These are phyloP conservation scores for Gnathochromis pfefferi DNA, from an alignment of 2,113 vertebrate genomes.

Conservation along the genomic window DNA sequence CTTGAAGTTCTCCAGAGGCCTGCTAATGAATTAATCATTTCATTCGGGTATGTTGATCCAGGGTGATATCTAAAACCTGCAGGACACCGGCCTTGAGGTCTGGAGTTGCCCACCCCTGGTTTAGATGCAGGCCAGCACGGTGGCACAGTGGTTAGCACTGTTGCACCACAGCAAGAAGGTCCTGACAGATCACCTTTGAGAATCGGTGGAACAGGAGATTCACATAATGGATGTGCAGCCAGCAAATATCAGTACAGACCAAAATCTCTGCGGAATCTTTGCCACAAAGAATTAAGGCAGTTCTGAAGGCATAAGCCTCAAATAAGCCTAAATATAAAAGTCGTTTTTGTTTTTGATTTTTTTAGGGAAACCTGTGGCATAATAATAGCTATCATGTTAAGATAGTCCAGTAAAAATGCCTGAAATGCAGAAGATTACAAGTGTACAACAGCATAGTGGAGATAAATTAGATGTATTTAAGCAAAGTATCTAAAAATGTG, in stretches of 20 bases:
- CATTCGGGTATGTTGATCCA: fast-evolving
- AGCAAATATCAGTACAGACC: not conserved
- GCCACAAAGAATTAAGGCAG: not conserved
- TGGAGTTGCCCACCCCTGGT: not conserved
- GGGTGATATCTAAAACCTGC: not conserved
- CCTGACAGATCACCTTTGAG: not conserved
- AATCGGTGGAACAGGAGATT: not conserved
- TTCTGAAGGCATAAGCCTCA: not conserved
- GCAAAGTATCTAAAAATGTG: not conserved
- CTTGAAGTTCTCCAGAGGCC: not conserved
- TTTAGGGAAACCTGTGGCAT: not conserved
- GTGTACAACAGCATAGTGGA: not conserved
- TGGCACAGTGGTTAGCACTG: not conserved
- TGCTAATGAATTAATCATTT: not conserved
- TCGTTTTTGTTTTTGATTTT: fast-evolving
- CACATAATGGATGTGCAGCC: not conserved
- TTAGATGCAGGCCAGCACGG: not conserved
- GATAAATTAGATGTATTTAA: not conserved
- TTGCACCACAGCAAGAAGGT: not conserved
- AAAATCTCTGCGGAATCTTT: not conserved
- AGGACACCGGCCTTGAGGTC: not conserved
- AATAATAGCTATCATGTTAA: not conserved
- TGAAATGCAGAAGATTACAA: not conserved
- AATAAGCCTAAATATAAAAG: not conserved
- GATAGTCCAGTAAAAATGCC: not conserved